phyloP scores from a whole-genome alignment of 2,113 vertebrate genomes.

The Melozone crissalis region DNA sequence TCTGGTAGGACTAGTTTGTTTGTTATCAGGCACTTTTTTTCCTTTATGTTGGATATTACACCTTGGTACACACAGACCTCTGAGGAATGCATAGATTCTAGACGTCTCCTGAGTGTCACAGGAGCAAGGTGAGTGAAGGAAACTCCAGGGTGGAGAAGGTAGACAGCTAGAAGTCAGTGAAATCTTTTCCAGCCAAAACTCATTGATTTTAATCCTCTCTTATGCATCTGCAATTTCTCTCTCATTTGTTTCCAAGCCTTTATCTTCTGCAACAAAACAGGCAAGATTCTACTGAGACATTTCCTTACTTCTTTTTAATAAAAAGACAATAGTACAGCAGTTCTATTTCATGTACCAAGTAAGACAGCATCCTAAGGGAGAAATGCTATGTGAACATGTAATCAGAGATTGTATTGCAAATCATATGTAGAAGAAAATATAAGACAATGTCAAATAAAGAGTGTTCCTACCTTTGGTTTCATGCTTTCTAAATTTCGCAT shows the following conservation, averaged over 20 bases:
- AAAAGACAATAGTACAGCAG: not conserved
- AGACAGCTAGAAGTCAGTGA: not conserved
- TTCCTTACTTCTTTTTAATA: not conserved
- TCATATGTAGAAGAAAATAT: not conserved
- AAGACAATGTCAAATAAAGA: not conserved
- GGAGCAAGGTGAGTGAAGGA: not conserved
- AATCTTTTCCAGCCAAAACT: not conserved
- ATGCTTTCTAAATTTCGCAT: not conserved
- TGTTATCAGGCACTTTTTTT: not conserved
- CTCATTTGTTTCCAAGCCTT: not conserved
- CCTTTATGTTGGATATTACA: not conserved
- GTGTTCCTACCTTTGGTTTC: not conserved
- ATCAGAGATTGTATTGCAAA: not conserved
- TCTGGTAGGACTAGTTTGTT: not conserved
- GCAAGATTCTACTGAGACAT: not conserved
- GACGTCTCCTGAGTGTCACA: not conserved
- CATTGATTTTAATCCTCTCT: not conserved
- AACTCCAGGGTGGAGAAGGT: not conserved
- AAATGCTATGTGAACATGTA: not conserved
- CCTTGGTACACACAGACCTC: not conserved
- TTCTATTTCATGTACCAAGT: accelerated
- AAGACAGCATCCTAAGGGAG: not conserved
- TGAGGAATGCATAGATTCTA: not conserved
- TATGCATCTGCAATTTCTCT: not conserved
- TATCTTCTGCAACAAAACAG: not conserved